Evolutionary conservation across 2,797 vertebrate genomes (phyloP), one percentile per base, ranked within the genome.

Genomic region (Coregonus suidteri): DNA sequence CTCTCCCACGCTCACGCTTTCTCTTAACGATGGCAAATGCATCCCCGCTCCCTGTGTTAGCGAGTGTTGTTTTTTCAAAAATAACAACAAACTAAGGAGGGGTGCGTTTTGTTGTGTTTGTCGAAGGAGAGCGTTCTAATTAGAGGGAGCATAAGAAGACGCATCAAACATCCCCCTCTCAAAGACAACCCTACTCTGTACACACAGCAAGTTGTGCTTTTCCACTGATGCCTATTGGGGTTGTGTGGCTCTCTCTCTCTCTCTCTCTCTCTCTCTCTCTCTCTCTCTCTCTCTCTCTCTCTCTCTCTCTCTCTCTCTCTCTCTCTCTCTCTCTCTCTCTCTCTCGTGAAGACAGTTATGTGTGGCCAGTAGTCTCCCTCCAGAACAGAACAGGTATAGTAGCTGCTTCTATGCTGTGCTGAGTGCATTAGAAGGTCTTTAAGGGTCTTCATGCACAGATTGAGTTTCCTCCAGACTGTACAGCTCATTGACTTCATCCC

Each of bases 21-120:
- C 87, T 87, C 91, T 92, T 94, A 92, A 93, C 91, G 87, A 92
- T 90, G 88, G 84, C 87, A 90, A 90, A 91, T 88, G 90, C 87
- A 87, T 89, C 89, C 83, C 86, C 88, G 91, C 92, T 47, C 91
- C 90, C 85, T 88, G 91, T 92, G 91, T 90, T 92, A 13, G 41
- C 41, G 41, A 47, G 41, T 9, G 11, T 47, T 47, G 41, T 47
- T 11, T 47, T 47, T 47, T 47, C 41, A 13, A 47, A 47, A 47
- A 13, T 9, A 47, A 92, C 89, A 88, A 82, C 71, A 78, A 88
- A 93, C 91, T 91, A 90, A 90, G 89, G 88, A 85, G 90, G 90
- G 87, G 79, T 87, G 87, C 83, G 86, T 91, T 92, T 93, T 92
- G 90, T 91, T 59, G 81, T 16, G 41, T 47, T 47, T 47, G 41